These are phyloP conservation scores for Stegastes partitus DNA, from an alignment of 2,113 vertebrate species.

Conservation along the genomic window DNA sequence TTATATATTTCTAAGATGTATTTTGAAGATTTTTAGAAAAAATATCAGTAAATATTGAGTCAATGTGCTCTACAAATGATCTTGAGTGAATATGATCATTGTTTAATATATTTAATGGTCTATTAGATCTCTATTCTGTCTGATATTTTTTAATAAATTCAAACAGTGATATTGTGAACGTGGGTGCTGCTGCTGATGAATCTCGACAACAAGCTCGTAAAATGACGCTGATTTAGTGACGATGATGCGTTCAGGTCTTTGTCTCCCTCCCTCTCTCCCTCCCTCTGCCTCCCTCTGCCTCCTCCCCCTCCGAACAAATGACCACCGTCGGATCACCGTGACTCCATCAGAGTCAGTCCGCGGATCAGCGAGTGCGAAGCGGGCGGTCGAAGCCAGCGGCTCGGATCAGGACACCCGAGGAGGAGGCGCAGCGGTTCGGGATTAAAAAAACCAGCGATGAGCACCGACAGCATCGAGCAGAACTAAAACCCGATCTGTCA, in stretches of 20 bases:
- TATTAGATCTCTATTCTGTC: no score
- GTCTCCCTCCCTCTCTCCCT: conserved; percentile 32
- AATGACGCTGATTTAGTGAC: conserved; percentile 26
- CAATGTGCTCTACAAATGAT: not conserved
- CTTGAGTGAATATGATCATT: not conserved
- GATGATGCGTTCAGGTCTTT: conserved; percentile 58
- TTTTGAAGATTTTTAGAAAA: no score
- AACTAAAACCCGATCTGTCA: conserved; percentile 44
- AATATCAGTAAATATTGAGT: no score
- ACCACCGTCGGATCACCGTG: conserved; percentile 55
- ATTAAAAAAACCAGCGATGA: conserved; percentile 55
- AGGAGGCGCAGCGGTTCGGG: conserved; percentile 27
- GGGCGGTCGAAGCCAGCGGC: not conserved
- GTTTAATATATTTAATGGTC: no score
- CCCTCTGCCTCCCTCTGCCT: conserved; percentile 31
- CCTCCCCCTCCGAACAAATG: conserved; percentile 58
- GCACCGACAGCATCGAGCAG: not conserved
- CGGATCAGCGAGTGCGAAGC: conserved; percentile 25
- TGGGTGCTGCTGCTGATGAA: conserved; percentile 3
- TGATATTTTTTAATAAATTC: not conserved
- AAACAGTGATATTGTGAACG: not conserved
- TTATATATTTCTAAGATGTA: no score
- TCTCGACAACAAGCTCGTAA: not conserved
- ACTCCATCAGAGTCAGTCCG: conserved; percentile 51
- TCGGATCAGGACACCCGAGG: not conserved